phyloP scores from a whole-genome alignment of 1,140 invertebrate genomes.

The Cyphomyrmex costatus region DNA sequence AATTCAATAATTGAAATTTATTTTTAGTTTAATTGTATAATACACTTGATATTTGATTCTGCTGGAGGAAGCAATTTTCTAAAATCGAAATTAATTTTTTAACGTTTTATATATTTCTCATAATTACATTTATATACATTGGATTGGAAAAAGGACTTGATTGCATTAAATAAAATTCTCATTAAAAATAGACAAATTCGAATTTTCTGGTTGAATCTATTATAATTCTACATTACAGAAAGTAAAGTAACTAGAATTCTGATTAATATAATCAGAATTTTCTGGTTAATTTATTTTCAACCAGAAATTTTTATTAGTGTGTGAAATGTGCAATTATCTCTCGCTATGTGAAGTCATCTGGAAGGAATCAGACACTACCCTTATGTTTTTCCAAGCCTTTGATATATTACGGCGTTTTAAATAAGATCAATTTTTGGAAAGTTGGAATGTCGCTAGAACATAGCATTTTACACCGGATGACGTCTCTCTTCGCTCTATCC shows the following conservation, averaged over 20 bases:
- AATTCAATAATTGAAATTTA: neutral
- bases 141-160: too few species aligned
- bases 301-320: too few species aligned
- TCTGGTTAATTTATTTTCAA: too few species aligned
- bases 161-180: too few species aligned
- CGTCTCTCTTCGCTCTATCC: neutral
- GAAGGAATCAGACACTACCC: neutral
- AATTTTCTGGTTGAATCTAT: too few species aligned
- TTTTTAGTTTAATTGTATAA: neutral
- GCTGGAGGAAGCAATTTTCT: neutral
- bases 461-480: constrained; percentile 36
- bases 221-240: too few species aligned
- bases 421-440: constrained; percentile 20
- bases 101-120: neutral
- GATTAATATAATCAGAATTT: too few species aligned
- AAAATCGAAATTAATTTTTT: neutral
- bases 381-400: neutral
- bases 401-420: neutral
- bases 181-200: too few species aligned
- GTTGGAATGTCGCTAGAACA: constrained; percentile 20
- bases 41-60: neutral
- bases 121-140: neutral
- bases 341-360: neutral
- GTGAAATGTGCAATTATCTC: neutral
- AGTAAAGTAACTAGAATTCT: too few species aligned